Evolutionary conservation across 2,888 invertebrate species (phyloP), one percentile per base, ranked within the genome.

Genomic region (Perdita meconis): DNA sequence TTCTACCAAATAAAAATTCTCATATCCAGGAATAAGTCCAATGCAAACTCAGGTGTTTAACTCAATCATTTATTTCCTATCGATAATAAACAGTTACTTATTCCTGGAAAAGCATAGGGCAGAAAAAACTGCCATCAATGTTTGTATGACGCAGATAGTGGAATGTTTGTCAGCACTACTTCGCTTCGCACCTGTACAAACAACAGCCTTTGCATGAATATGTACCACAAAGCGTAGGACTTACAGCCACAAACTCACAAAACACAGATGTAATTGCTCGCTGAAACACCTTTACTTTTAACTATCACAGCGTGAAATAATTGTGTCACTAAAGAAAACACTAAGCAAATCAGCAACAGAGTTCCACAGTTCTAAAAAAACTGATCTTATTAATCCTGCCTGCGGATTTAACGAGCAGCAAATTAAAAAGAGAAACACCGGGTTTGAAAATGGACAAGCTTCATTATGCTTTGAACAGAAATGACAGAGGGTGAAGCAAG

Each of bases 311-410:
- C 34, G n/a, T 5, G 5, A 38, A n/a, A 40, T 44, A 30, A 1
- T 30, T 36, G 13, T 13, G 8, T 13, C 6, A 0, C 6, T 36
- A n/a, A 8, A 12, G 19, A 3, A 12, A 16, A 30, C 8, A n/a
- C 26, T 16, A 6, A 36, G 67, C 38, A 34, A 8, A 38, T 36
- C 24, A 50, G 30, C n/a, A 10, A 22, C n/a, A 24, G 50, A 76
- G 74, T 83, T 77, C 71, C 56, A 71, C 38, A 12, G 38, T 24
- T 57, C 73, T 61, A 4, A 26, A 73, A n/a, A 74, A 84, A 81
- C 81, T 86, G 81, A 85, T 86, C 86, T 81, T 84, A 84, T 87
- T 86, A 78, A 81, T 83, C 89, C 81, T 83, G 87, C 83, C 88
- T 89, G 86, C 81, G 82, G 82, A 86, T 70, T 26, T 66, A 56